phyloP scores from a whole-genome alignment of 2,113 vertebrate genomes.

The Xenopus borealis region DNA sequence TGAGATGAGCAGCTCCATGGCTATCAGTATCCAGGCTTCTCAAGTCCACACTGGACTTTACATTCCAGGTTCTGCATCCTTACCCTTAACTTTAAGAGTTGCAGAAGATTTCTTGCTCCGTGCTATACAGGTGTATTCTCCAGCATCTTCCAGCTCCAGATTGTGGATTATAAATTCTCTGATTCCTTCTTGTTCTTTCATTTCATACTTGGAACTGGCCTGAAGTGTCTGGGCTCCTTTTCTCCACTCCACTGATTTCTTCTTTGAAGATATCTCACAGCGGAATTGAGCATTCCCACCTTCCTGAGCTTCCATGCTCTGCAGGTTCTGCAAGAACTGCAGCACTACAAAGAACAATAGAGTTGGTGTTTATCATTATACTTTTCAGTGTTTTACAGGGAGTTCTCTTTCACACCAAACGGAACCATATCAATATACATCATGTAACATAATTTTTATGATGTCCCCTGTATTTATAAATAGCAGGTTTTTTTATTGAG shows the following conservation, averaged over 20 bases:
- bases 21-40: no score
- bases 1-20: no score
- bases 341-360: slow-evolving; percentile 8
- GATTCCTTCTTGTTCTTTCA: slow-evolving; percentile 61
- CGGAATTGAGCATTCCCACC: slow-evolving; percentile 55
- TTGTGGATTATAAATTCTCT: slow-evolving; percentile 72
- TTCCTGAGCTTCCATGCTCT: slow-evolving; percentile 56
- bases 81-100: slow-evolving; percentile 78
- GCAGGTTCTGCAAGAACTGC: slow-evolving; percentile 71
- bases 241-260: slow-evolving; percentile 64
- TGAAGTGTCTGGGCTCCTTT: slow-evolving; percentile 65
- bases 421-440: no score
- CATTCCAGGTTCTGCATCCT: slow-evolving; percentile 18
- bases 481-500: no score
- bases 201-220: slow-evolving; percentile 74
- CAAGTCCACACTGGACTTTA: no score
- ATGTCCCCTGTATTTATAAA: no score
- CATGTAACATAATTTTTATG: no score
- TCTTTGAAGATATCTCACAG: slow-evolving; percentile 61
- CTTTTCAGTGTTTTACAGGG: no score
- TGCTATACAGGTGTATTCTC: slow-evolving; percentile 78
- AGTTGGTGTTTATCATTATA: no score
- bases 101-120: slow-evolving; percentile 67
- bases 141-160: slow-evolving; percentile 75
- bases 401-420: no score